Evolutionary conservation across 2,797 vertebrate genomes (phyloP).

Genomic region (Danio choprae): DNA sequence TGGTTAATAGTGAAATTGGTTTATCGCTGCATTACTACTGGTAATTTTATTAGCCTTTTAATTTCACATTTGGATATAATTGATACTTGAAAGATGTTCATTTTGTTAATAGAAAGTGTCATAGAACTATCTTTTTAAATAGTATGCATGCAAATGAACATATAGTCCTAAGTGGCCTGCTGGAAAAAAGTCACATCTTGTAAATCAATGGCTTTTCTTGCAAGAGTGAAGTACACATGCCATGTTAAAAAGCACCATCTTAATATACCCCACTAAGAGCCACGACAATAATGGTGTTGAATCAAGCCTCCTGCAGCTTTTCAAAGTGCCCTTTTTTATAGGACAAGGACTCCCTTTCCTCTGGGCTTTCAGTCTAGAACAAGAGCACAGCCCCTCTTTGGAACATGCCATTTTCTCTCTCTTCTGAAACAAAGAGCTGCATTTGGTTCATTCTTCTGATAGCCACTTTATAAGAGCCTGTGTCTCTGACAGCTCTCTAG

Average conservation of each 20-base stretch:
- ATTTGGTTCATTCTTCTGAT: constrained; percentile 53
- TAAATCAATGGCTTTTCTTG: constrained; percentile 33
- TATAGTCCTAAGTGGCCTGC: constrained; percentile 1
- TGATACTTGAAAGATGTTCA: background rate
- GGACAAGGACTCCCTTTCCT: constrained; percentile 85
- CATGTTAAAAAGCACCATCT: constrained; percentile 64
- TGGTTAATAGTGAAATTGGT: too few relatives aligned
- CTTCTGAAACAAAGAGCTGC: constrained; percentile 65
- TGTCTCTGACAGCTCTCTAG: constrained; percentile 53
- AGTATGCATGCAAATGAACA: background rate
- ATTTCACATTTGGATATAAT: background rate
- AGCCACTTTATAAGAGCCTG: constrained; percentile 53
- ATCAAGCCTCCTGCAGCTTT: constrained; percentile 74
- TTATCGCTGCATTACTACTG: too few relatives aligned
- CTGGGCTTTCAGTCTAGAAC: constrained; percentile 78
- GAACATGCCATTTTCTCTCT: constrained; percentile 62
- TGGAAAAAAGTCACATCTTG: constrained; percentile 24
- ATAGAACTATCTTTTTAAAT: too few relatives aligned
- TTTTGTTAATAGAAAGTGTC: background rate
- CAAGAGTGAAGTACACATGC: constrained; percentile 52
- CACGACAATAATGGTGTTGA: constrained; percentile 74
- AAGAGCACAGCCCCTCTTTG: constrained; percentile 73
- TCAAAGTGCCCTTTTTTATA: constrained; percentile 83
- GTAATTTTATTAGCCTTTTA: too few relatives aligned
- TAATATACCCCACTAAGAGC: constrained; percentile 65